phyloP scores from a whole-genome alignment of 2,888 invertebrate species.

The Phaedon cochleariae region DNA sequence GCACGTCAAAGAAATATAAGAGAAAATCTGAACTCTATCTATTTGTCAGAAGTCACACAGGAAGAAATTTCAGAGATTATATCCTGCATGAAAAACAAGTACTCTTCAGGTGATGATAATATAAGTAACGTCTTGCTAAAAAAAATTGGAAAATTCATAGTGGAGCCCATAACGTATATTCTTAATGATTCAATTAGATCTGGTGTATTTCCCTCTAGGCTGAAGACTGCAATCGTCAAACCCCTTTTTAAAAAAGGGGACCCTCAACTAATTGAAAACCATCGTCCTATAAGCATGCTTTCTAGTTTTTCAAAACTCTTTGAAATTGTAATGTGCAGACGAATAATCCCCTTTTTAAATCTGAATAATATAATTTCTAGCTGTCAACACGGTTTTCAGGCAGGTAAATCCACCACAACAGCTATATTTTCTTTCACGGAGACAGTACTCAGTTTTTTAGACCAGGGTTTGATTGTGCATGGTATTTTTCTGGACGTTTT shows the following conservation, averaged over 20 bases:
- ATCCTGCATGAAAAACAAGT: neutral
- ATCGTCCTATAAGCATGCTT: neutral
- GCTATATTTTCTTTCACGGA: neutral
- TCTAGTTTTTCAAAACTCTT: neutral
- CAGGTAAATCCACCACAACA: neutral
- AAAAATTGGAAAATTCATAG: neutral
- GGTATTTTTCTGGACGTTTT: too few species aligned
- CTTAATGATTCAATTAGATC: neutral
- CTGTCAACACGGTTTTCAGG: neutral
- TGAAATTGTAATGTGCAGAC: neutral
- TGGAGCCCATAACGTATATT: neutral
- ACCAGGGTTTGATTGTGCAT: neutral
- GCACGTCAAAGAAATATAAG: neutral
- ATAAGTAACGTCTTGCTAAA: neutral
- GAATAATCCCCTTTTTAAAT: neutral
- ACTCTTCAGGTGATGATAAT: neutral
- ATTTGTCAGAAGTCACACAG: neutral
- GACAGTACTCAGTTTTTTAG: neutral
- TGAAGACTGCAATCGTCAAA: neutral
- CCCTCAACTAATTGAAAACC: neutral
- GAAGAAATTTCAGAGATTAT: neutral
- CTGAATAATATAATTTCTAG: neutral
- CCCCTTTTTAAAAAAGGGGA: too few species aligned
- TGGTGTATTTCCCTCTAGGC: neutral
- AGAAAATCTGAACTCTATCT: neutral